These are phyloP conservation scores for Cantharis rustica DNA, from an alignment of 2,888 invertebrate genomes.

Conservation along the genomic window DNA sequence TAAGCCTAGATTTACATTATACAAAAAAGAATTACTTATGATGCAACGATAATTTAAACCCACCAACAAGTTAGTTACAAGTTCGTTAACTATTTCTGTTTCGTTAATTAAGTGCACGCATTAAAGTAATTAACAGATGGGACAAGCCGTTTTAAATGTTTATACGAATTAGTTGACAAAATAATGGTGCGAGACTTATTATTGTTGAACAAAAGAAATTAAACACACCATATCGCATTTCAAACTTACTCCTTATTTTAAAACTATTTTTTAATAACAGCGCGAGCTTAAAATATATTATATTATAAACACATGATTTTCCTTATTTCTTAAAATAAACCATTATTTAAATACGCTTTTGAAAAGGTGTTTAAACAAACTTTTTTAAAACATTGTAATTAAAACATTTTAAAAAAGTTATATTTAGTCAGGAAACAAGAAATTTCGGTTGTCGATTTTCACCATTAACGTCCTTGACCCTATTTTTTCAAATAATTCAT, in stretches of 20 bases:
- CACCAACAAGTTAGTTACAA: background rate
- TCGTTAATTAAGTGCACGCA: background rate
- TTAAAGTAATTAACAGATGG: background rate
- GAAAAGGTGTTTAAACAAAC: background rate
- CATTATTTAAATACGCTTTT: background rate
- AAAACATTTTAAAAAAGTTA: background rate
- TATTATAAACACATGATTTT: background rate
- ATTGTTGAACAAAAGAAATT: background rate
- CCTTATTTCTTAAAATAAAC: background rate
- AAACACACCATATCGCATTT: background rate
- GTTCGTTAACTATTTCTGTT: background rate
- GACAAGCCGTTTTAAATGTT: background rate
- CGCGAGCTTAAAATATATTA: background rate
- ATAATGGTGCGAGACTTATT: background rate
- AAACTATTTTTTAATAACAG: background rate
- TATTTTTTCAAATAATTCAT: background rate
- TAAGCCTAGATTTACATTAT: background rate
- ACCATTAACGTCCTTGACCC: background rate
- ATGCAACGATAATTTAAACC: background rate
- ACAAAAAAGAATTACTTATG: background rate
- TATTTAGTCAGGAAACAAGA: background rate
- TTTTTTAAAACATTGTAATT: background rate
- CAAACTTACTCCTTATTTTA: background rate
- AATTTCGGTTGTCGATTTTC: background rate
- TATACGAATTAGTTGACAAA: background rate